Conservation (phyloP, 1,140 invertebrate genomes). For the Drosophila rhopaloa region DNA sequence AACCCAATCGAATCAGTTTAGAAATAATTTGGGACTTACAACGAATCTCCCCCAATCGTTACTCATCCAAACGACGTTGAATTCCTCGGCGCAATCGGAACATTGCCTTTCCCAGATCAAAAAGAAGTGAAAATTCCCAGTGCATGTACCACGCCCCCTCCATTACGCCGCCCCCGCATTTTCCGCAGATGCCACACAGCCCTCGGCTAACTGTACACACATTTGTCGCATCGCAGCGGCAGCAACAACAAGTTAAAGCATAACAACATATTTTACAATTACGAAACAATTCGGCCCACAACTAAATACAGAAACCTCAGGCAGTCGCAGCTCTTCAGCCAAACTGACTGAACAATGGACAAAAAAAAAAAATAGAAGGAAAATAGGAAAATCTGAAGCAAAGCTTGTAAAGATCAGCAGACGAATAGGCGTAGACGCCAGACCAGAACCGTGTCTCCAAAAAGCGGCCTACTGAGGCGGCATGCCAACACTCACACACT, state of each 20-base stretch:
- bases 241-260: slow-evolving; percentile 60
- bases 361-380: slow-evolving; percentile 3
- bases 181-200: slow-evolving; percentile 24
- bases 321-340: slow-evolving; percentile 46
- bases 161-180: slow-evolving; percentile 26
- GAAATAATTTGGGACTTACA: background rate
- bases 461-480: slow-evolving; percentile 50
- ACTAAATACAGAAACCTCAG: slow-evolving; percentile 54
- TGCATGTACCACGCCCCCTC: slow-evolving; percentile 12
- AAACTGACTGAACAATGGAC: slow-evolving; percentile 61
- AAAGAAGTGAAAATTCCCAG: slow-evolving; percentile 27
- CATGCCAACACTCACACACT: slow-evolving; percentile 43
- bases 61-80: slow-evolving; percentile 20
- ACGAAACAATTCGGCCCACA: slow-evolving; percentile 78
- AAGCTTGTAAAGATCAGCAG: slow-evolving; percentile 40
- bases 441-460: slow-evolving; percentile 53
- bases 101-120: slow-evolving; percentile 22
- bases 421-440: slow-evolving; percentile 70
- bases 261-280: slow-evolving; percentile 82
- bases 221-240: slow-evolving; percentile 69
- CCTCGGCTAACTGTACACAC: slow-evolving; percentile 57
- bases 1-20: background rate
- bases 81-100: slow-evolving; percentile 12
- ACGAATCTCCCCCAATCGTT: background rate
- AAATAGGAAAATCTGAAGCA: slow-evolving; percentile 12